A percentile compares a stretch with the other conserved stretches of the same genome.
Conservation (phyloP, 1,140 invertebrate genomes). For the Drosophila sp. region DNA sequence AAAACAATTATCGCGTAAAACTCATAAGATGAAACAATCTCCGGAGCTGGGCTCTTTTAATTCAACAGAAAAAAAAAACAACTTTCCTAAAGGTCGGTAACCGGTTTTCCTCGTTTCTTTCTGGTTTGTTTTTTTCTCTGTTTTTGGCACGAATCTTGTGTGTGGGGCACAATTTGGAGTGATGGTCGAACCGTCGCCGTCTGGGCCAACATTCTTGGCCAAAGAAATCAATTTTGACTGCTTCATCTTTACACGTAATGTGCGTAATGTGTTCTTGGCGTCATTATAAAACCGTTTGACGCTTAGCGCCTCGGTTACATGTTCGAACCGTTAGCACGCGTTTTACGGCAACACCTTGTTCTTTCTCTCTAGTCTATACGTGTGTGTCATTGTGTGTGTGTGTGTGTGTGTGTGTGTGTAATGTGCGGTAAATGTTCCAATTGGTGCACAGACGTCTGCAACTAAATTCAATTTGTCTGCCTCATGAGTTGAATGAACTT, state of each 20-base stretch:
- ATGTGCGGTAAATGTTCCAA: conserved; percentile 48
- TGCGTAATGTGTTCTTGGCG: conserved; percentile 45
- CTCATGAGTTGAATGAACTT: conserved; percentile 66
- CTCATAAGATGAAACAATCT: conserved; percentile 27
- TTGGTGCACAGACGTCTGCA: conserved; percentile 42
- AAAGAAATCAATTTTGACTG: conserved; percentile 48
- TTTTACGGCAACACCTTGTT: conserved; percentile 42
- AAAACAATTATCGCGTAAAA: conserved; percentile 74
- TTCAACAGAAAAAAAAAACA: conserved; percentile 51
- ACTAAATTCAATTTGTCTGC: conserved; percentile 62
- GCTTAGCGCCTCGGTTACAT: conserved; percentile 70
- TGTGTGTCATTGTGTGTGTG: background rate
- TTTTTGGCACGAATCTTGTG: conserved; percentile 42
- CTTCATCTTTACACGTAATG: conserved; percentile 49
- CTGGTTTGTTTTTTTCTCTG: conserved; percentile 22
- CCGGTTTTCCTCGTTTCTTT: conserved; percentile 54
- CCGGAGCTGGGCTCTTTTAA: conserved; percentile 17
- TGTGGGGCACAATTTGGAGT: conserved; percentile 9
- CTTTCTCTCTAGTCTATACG: background rate
- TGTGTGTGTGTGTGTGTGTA: conserved; percentile 6
- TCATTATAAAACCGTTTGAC: conserved; percentile 62
- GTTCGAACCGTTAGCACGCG: conserved; percentile 55
- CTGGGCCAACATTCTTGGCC: conserved; percentile 34
- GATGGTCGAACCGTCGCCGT: background rate
- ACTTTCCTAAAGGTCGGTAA: conserved; percentile 81